A percentile compares a stretch with the other conserved stretches of the same genome.
Evolutionary conservation across 2,888 invertebrate genomes (phyloP).

Genomic region (Macropis europaea): DNA sequence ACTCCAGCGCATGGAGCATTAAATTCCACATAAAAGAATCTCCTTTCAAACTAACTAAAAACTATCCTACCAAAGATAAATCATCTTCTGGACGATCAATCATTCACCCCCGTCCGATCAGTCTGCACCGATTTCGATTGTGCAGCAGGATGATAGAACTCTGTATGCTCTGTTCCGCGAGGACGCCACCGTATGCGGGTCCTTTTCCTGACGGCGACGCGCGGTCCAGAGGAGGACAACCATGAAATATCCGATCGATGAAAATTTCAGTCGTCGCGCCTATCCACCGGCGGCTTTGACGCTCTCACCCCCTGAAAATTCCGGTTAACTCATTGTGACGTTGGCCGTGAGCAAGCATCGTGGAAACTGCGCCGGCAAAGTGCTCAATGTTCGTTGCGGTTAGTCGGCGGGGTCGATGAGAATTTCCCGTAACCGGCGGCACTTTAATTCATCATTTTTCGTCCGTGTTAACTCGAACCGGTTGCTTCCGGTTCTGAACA

Average conservation of each 20-base stretch:
- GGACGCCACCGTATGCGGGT: neutral
- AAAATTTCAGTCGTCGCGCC: conserved; percentile 44
- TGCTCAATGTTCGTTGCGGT: conserved; percentile 26
- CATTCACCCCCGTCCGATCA: too few species aligned
- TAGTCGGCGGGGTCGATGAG: conserved; percentile 23
- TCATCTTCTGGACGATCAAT: too few species aligned
- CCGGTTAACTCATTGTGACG: conserved; percentile 41
- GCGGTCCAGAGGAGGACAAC: conserved; percentile 4
- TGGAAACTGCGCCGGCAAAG: conserved; percentile 26
- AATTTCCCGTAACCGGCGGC: conserved; percentile 23
- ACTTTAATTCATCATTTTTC: conserved; percentile 33
- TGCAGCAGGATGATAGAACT: too few species aligned
- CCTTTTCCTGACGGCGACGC: conserved; percentile 18
- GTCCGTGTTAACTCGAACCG: too few species aligned
- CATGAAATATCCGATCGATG: conserved; percentile 40
- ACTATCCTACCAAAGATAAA: too few species aligned
- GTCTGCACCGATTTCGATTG: too few species aligned
- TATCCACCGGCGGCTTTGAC: conserved; percentile 10
- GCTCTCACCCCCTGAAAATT: conserved; percentile 20
- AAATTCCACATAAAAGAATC: too few species aligned
- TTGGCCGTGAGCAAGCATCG: conserved; percentile 12
- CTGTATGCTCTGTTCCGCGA: conserved; percentile 11
- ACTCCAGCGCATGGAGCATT: too few species aligned
- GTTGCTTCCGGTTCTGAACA: too few species aligned
- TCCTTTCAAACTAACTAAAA: too few species aligned